These are phyloP conservation scores for Aplocera efformata DNA, from an alignment of 2,888 invertebrate genomes.

Conservation along the genomic window DNA sequence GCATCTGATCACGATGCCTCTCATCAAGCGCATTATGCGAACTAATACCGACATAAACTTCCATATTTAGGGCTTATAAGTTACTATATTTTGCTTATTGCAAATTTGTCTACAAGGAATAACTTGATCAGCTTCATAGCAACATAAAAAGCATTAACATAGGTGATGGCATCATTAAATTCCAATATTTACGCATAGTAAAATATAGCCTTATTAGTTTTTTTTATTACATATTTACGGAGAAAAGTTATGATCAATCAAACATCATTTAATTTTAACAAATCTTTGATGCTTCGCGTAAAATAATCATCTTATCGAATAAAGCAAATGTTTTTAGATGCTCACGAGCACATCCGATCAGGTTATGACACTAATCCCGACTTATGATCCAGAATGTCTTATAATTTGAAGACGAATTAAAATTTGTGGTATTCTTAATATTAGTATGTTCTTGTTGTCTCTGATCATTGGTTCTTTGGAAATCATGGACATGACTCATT, in stretches of 20 bases:
- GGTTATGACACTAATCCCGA: constrained; percentile 69
- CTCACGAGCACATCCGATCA: constrained; percentile 52
- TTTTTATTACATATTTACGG: constrained; percentile 17
- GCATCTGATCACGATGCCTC: constrained; percentile 52
- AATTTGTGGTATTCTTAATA: constrained; percentile 62
- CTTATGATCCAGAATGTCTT: constrained; percentile 66
- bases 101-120: neutral
- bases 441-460: too few relatives aligned
- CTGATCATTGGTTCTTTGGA: constrained; percentile 36
- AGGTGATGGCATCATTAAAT: too few relatives aligned
- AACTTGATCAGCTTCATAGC: neutral
- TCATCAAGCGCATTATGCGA: constrained; percentile 59
- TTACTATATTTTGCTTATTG: constrained; percentile 12
- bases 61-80: constrained; percentile 34
- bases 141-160: too few relatives aligned
- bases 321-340: constrained; percentile 69
- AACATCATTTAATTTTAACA: constrained; percentile 39
- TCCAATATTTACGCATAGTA: too few relatives aligned
- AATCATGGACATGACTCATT: constrained; percentile 38
- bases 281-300: constrained; percentile 44
- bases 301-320: constrained; percentile 59
- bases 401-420: constrained; percentile 70
- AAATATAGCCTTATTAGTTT: constrained; percentile 1
- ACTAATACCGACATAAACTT: constrained; percentile 58
- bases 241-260: constrained; percentile 25